phyloP scores from a whole-genome alignment of 2,888 invertebrate genomes.

The Coelopa pilipes region DNA sequence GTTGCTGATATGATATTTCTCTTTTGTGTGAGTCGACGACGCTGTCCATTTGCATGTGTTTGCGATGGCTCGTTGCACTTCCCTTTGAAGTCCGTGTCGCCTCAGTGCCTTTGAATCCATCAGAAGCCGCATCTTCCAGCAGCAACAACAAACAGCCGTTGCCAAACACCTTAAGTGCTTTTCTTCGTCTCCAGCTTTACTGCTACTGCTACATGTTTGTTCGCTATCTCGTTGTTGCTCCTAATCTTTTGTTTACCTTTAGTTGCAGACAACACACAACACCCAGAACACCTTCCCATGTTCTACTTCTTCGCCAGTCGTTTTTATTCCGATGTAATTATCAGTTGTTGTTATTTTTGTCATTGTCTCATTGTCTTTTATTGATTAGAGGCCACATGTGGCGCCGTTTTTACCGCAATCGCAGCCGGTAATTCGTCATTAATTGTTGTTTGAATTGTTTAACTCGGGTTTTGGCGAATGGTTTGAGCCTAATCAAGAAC shows the following conservation, averaged over 20 bases:
- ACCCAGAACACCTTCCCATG: neutral
- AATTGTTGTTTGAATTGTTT: too few relatives aligned
- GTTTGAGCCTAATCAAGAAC: too few relatives aligned
- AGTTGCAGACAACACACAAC: neutral
- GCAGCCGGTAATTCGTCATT: too few relatives aligned
- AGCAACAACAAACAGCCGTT: neutral
- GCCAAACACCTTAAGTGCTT: neutral
- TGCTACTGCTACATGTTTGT: neutral
- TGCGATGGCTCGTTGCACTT: too few relatives aligned
- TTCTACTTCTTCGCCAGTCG: neutral
- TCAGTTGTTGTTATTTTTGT: neutral
- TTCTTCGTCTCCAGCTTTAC: slow-evolving; percentile 1
- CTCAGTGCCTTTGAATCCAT: too few relatives aligned
- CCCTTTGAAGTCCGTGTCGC: too few relatives aligned
- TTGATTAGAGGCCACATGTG: too few relatives aligned
- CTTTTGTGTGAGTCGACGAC: too few relatives aligned
- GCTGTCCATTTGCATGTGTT: too few relatives aligned
- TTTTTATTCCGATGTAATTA: neutral
- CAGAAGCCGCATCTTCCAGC: too few relatives aligned
- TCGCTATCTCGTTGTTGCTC: neutral
- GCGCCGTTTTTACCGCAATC: too few relatives aligned
- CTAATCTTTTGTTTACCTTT: neutral
- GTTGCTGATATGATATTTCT: neutral
- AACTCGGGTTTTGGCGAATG: too few relatives aligned
- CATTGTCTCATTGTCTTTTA: neutral